Base-by-base conservation (phyloP, 2,888 invertebrate genomes). In the Cantharis rufa region DNA sequence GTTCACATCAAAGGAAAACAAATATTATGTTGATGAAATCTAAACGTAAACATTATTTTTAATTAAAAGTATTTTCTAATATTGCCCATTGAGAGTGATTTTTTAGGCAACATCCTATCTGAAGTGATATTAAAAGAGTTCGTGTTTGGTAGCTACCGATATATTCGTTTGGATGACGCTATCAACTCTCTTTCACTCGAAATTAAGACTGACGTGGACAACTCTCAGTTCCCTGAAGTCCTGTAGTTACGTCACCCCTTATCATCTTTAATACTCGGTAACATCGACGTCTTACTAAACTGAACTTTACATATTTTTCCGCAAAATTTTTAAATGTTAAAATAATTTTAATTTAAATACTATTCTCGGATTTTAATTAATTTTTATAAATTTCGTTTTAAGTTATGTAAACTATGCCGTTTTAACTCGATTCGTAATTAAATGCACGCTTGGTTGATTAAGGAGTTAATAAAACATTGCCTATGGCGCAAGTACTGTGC, bases 191-290 rank as follows among this genome's bases (percentile, higher is more conserved):
- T 74, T 74, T 71, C 70, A 63, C 69, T 72, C 63, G 24, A 73
- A 76, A 80, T 78, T 74, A 76, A 72, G 79, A 76, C 74, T 79
- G 79, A 78, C 80, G 64, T 74, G 76, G 78, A 78, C 80, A 78
- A 80, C 78, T 76, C 80, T 78, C 78, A 78, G 78, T 80, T 80
- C 80, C 75, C 80, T 64, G 63, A 77, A 75, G 76, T 78, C 78
- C 78, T 79, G 72, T 76, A 73, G 69, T 62, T 73, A 75, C 75
- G 79, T 79, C 79, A 79, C 71, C 79, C 79, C 73, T 74, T 75
- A 79, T 79, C 79, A 79, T 79, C 75, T 77, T 71, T 74, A 69
- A 74, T 74, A 70, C 64, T 71, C n/a, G 15, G 69, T 62, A 32
- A 21, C 69, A 71, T 63, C 48, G 32, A 15, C 62, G 18, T 75